Evolutionary conservation across 2,113 vertebrate species (phyloP), one percentile per base, ranked within the genome.

Genomic region (Arothron firmamentum): DNA sequence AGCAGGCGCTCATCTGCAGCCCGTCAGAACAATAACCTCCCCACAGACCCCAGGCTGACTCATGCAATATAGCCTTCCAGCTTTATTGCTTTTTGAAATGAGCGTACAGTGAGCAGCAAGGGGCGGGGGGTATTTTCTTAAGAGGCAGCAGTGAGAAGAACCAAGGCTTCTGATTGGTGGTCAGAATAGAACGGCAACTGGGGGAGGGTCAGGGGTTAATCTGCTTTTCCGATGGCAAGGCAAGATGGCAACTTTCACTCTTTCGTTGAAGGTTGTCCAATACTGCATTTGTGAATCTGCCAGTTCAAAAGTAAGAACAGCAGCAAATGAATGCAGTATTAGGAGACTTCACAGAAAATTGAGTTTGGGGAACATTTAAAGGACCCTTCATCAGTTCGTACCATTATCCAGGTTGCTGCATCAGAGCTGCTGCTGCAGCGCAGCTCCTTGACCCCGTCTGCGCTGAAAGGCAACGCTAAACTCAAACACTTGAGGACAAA

Each of bases 191-290:
- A 54, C 10, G 55, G 59, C 23, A 62, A 75, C 45, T 12, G 51
- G 62, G 62, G 42, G 52, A 19, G 49, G 81, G 74, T 84, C 74
- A 78, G 73, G 77, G 85, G 86, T 90, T 90, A 89, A 91, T 91
- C 89, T 67, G 63, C 70, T 82, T 64, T 75, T 76, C 74, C 67
- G 61, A 58, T n/a, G 47, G 62, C 17, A 50, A 72, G 79, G 60
- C 55, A 77, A 81, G 70, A 81, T 66, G 49, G 84, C 73, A 75
- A 78, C 74, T 68, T 68, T 78, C 55, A 21, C 72, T 79, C 69
- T 54, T 69, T 48, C 7, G 45, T 72, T 72, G 72, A 59, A 71
- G 59, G 72, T 68, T 62, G 63, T 76, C 67, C 67, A 62, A 61
- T 70, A 15, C 43, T 13, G 15, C 41, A 43, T 4, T 2, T 5